Evolutionary conservation across 2,113 vertebrate species (phyloP), one percentile per base, ranked within the genome.

Genomic region (Siniperca knerii): DNA sequence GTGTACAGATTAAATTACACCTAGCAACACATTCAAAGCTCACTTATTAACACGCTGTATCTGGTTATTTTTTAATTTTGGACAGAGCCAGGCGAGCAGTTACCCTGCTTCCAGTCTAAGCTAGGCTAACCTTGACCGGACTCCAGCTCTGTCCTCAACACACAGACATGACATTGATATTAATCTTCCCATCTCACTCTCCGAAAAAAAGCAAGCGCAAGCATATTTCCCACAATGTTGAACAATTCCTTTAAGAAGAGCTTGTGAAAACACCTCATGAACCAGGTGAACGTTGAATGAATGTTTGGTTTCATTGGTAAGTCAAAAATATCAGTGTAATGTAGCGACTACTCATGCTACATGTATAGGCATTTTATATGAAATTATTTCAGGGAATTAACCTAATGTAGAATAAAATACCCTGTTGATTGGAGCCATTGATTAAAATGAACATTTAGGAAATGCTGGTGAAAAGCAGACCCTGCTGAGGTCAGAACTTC

Each of bases 401-500:
- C 20, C 20, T 16, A 46, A 66, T 37, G 16, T 52, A 20, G 6
- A 66, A 48, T 60, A n/a, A 71, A 69, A 80, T 6, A n/a, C 8
- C 48, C n/a, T 64, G 35, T 6, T 46, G 46, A 71, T 8, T 35
- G 10, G 8, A 71, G 54, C 4, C 0, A 1, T 18, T 46, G 11
- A 60, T 67, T 58, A 15, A 46, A 13, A 69, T 46, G 5, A 35
- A 74, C 62, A 60, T 52, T 35, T 61, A 60, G 37, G 18, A 40
- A 77, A 72, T 21, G 71, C 54, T 58, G 48, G 68, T 76, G 46
- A 60, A 74, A 62, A 60, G n/a, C 2, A 0, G 23, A 66, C 44
- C 29, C 40, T 55, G 40, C 42, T 72, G 73, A 80, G 65, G 48
- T 71, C 37, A 71, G n/a, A 48, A 54, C 9, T 57, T 77, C 58